Evolutionary conservation across 1,140 invertebrate species (phyloP).

Genomic region (Lasioglossum baleicum): DNA sequence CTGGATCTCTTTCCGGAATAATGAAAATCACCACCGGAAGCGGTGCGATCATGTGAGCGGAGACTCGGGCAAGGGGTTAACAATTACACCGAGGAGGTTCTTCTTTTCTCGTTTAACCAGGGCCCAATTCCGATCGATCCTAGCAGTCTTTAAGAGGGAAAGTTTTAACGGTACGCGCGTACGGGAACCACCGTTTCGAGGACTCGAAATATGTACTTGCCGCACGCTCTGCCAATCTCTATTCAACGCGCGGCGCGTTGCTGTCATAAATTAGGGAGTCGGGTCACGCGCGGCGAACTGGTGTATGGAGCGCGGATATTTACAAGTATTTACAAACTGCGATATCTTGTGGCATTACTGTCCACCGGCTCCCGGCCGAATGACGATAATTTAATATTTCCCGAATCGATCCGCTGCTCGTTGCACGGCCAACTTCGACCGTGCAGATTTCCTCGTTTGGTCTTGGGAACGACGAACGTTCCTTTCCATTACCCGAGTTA

Average conservation of each 20-base stretch:
- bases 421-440: neutral
- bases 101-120: neutral
- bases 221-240: constrained; percentile 41
- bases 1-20: too few species aligned
- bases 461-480: too few species aligned
- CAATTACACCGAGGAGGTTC: too few species aligned
- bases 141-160: constrained; percentile 23
- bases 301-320: constrained; percentile 49
- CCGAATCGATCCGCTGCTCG: constrained; percentile 32
- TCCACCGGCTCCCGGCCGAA: constrained; percentile 3
- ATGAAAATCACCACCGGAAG: too few species aligned
- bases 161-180: constrained; percentile 28
- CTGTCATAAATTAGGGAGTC: constrained; percentile 53
- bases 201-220: constrained; percentile 34
- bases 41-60: too few species aligned
- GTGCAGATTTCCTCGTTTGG: neutral
- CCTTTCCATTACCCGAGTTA: too few species aligned
- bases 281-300: constrained; percentile 45
- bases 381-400: constrained; percentile 41
- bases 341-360: constrained; percentile 42
- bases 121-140: constrained; percentile 2
- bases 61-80: too few species aligned
- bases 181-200: constrained; percentile 27
- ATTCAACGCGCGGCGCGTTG: constrained; percentile 43
- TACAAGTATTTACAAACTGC: constrained; percentile 52